Evolutionary conservation across 1,140 invertebrate species (phyloP), one percentile per base, ranked within the genome.

Genomic region (Eriosoma lanigerum): DNA sequence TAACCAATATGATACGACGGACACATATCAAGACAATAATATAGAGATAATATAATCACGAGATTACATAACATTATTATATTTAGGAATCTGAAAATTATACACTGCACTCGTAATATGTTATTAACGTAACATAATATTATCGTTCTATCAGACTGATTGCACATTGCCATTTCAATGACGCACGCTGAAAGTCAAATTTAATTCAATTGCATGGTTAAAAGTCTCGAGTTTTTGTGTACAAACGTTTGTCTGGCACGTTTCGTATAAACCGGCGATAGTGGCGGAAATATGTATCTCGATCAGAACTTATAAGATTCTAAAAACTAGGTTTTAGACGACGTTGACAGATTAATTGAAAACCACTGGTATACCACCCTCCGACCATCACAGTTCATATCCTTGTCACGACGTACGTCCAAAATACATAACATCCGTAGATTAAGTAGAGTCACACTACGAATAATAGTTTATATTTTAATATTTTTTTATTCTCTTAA

Each of bases 281-380:
- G 13, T 17, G 10, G 19, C 19, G 32, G n/a, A n/a, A n/a, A n/a
- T n/a, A n/a, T n/a, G n/a, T n/a, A n/a, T 64, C 29, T 64, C 62
- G n/a, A n/a, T n/a, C n/a, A n/a, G n/a, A n/a, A n/a, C n/a, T n/a
- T n/a, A n/a, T n/a, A n/a, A n/a, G n/a, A n/a, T n/a, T n/a, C n/a
- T n/a, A n/a, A 10, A 19, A 17, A 52, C 50, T 52, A 2, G 2
- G 50, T 19, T 19, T 2, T 3, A 38, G 29, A 64, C 62, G 29
- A 64, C 29, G 62, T n/a, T 21, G 68, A 21, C 6, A n/a, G 44
- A 72, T 72, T 72, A 72, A 72, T 72, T 72, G 68, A 72, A 72
- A 72, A 72, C 21, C 46, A 72, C 46, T 50, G 44, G 21, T 21
- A 12, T 70, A 1, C 38, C 21, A 0, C 5, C 17, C 1, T 0